Evolutionary conservation across 2,113 vertebrate genomes (phyloP).

Genomic region (Python bivittatus): DNA sequence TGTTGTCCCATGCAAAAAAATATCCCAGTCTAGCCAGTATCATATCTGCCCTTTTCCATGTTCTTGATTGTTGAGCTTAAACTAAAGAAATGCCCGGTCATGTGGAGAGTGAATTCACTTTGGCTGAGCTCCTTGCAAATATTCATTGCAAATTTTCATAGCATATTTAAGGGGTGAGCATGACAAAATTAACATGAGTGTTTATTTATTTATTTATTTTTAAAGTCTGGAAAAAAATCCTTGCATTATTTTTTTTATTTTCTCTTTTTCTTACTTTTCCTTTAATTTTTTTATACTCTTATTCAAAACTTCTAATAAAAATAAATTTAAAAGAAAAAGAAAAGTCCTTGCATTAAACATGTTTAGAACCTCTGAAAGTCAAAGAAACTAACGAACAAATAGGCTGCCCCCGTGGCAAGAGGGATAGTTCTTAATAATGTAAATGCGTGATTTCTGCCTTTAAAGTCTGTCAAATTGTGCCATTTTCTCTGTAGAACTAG

Average conservation of each 20-base stretch:
- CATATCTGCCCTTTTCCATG: background rate
- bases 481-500: background rate
- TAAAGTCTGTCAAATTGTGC: background rate
- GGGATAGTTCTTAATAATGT: background rate
- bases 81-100: background rate
- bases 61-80: background rate
- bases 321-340: background rate
- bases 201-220: no score
- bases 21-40: background rate
- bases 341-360: background rate
- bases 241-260: no score
- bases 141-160: no score
- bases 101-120: background rate
- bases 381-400: background rate
- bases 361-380: background rate
- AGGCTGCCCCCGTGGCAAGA: background rate
- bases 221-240: no score
- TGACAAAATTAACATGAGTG: no score
- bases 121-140: no score
- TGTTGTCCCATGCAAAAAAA: background rate
- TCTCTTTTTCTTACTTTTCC: no score
- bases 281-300: no score
- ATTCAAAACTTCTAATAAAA: background rate
- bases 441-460: background rate
- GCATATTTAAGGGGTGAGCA: no score